Evolutionary conservation across 1,140 invertebrate species (phyloP).

Genomic region (Lasioglossum baleicum): DNA sequence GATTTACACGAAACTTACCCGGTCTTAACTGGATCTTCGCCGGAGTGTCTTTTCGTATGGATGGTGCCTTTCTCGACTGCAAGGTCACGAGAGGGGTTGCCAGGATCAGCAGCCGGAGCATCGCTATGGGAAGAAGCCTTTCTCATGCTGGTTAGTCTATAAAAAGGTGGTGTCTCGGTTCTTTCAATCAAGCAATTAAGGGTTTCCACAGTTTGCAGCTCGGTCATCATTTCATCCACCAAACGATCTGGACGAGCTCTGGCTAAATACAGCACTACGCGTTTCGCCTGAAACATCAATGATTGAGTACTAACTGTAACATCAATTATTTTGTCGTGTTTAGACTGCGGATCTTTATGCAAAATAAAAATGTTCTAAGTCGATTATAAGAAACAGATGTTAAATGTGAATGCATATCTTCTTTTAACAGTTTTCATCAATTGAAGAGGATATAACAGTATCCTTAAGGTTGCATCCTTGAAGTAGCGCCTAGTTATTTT

Average conservation of each 20-base stretch:
- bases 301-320: neutral
- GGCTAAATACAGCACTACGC: slow-evolving; percentile 95
- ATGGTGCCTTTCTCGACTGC: slow-evolving; percentile 95
- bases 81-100: slow-evolving; percentile 79
- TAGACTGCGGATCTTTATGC: no score
- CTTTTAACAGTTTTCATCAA: no score
- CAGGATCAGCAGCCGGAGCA: slow-evolving; percentile 80
- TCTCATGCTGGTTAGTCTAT: slow-evolving; percentile 93
- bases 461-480: no score
- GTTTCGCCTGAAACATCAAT: slow-evolving; percentile 87
- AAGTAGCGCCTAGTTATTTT: no score
- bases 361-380: no score
- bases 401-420: no score
- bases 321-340: no score
- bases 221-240: slow-evolving; percentile 97
- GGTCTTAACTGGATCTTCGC: slow-evolving; percentile 91
- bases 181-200: slow-evolving; percentile 96
- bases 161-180: slow-evolving; percentile 98
- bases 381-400: no score
- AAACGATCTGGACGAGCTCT: slow-evolving; percentile 93
- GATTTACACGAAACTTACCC: slow-evolving; percentile 73
- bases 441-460: no score
- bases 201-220: slow-evolving; percentile 97
- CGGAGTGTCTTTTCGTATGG: slow-evolving; percentile 97
- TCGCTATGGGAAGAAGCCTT: slow-evolving; percentile 94